Evolutionary conservation across 2,888 invertebrate genomes (phyloP), one percentile per base, ranked within the genome.

Genomic region (Pterostichus niger): DNA sequence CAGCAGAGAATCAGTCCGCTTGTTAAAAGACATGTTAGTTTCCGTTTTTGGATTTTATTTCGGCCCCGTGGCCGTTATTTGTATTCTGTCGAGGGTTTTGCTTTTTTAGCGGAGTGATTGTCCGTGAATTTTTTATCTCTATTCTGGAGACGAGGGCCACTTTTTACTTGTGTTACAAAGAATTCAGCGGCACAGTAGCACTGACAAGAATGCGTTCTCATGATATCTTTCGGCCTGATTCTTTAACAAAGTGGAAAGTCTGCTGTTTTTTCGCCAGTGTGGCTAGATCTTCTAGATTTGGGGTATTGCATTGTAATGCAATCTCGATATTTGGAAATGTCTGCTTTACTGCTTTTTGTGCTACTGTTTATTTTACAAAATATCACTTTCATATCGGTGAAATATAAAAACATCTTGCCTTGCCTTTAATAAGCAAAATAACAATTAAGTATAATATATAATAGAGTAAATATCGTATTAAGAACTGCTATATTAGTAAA

Each of bases 1-100:
- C 86, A 86, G 84, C 84, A 84, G 84, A 86, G 86, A 86, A 86
- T 87, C 86, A 86, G 85, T 85, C 85, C 81, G 85, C 87, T 87
- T 86, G 86, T 87, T 87, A 87, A 87, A 86, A 86, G 85, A 84
- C 84, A 84, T 84, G 84, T 84, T 84, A 83, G 52, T 77, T 81
- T 59, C 78, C 83, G 84, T 84, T 84, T 84, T 61, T 71, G 85
- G 56, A 73, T 81, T 54, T 71, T 73, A 80, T 80, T 68, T 80
- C 49, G 80, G 35, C 52, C 33, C 31, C 83, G 84, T 84, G 84
- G 84, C 73, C 61, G 84, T 85, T 86, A 85, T 87, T 87, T 86
- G 86, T 87, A 87, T 87, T 86, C 87, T 85, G 87, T 86, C 86
- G 84, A 83, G 80, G 82, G 84, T 82, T 84, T 77, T 84, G 82